Evolutionary conservation across 2,888 invertebrate species (phyloP).

Genomic region (Ichneumoninae sp.): DNA sequence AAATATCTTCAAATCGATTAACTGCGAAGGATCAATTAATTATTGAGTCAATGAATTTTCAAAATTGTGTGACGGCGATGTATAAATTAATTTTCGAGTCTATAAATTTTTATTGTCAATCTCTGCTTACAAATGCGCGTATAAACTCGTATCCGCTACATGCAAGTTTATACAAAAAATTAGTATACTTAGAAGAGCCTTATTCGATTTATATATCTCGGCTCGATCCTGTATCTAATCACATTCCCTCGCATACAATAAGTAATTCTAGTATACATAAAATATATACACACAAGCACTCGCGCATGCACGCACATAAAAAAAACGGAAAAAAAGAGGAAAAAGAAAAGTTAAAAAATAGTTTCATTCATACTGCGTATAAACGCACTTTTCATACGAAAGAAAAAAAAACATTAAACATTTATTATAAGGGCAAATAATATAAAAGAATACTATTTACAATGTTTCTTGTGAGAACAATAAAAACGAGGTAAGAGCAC

Average conservation of each 20-base stretch:
- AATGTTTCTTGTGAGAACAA: slow-evolving; percentile 70
- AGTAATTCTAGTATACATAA: slow-evolving; percentile 66
- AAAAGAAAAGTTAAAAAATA: slow-evolving; percentile 39
- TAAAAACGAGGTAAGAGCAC: slow-evolving; percentile 75
- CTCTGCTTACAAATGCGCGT: slow-evolving; percentile 77
- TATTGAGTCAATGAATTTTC: background rate
- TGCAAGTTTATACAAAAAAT: slow-evolving; percentile 66
- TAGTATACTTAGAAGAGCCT: slow-evolving; percentile 23
- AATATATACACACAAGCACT: slow-evolving; percentile 67
- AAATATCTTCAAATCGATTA: slow-evolving; percentile 41
- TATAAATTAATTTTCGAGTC: slow-evolving; percentile 51
- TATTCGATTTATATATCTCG: slow-evolving; percentile 5
- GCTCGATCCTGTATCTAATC: slow-evolving; percentile 33
- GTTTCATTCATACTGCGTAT: slow-evolving; percentile 58
- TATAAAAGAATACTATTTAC: slow-evolving; percentile 80
- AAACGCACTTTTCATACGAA: slow-evolving; percentile 52
- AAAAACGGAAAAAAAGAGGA: background rate
- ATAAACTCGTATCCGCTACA: slow-evolving; percentile 71
- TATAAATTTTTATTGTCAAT: slow-evolving; percentile 78
- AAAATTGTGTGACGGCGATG: background rate
- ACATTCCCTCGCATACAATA: slow-evolving; percentile 37
- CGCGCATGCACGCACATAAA: slow-evolving; percentile 59
- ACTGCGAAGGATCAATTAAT: too few species aligned
- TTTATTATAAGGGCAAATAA: slow-evolving; percentile 73
- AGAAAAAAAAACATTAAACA: slow-evolving; percentile 36